Evolutionary conservation across 1,140 invertebrate genomes (phyloP).

Genomic region (Campoletis sonorensis): DNA sequence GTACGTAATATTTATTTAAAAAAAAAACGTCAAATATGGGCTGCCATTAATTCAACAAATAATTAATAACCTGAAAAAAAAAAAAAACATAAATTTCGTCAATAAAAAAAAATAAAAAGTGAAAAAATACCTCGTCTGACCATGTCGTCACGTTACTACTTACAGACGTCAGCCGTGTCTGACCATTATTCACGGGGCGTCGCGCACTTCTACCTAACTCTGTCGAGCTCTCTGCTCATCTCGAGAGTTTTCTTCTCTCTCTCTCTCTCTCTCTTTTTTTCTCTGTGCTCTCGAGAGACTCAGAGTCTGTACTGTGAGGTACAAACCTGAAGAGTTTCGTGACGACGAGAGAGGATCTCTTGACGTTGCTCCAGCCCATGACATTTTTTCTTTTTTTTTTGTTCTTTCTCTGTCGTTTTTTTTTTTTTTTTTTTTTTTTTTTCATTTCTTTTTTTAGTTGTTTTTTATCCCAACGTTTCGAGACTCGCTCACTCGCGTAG

Average conservation of each 20-base stretch:
- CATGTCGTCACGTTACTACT: constrained; percentile 11
- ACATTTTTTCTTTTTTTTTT: neutral
- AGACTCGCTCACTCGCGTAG: constrained; percentile 34
- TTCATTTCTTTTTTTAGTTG: constrained; percentile 48
- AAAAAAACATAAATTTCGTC: neutral
- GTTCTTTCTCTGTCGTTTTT: constrained; percentile 11
- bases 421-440: no score
- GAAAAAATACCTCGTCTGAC: constrained; percentile 11
- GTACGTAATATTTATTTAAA: no score
- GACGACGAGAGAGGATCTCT: constrained; percentile 27
- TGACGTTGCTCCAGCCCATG: neutral
- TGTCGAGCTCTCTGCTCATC: neutral
- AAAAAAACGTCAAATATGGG: no score
- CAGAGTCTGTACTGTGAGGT: constrained; percentile 1
- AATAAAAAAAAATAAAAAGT: neutral
- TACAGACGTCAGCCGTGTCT: constrained; percentile 17
- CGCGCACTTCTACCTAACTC: constrained; percentile 22
- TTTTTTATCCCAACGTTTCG: constrained; percentile 35
- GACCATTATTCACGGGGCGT: constrained; percentile 24
- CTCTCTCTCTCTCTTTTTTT: neutral
- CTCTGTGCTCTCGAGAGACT: constrained; percentile 8
- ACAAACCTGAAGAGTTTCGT: constrained; percentile 31
- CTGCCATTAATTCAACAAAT: no score
- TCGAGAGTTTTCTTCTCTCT: neutral
- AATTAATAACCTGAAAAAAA: neutral